Conservation (phyloP, 2,113 vertebrate genomes). For the Alouatta palliata region DNA sequence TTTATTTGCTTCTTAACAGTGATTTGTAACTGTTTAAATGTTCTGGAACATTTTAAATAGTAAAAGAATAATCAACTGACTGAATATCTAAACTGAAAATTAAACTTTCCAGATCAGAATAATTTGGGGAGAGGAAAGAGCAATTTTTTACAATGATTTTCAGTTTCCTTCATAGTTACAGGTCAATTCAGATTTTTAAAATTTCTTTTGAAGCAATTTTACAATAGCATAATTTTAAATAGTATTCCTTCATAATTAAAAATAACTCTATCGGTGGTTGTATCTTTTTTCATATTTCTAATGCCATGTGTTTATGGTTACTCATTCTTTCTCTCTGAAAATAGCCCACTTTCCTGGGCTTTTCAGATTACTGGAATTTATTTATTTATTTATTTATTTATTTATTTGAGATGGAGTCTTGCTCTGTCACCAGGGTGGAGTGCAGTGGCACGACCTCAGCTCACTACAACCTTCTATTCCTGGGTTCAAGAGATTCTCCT, state of each 20-base stretch:
- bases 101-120: not conserved
- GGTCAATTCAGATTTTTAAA: not conserved
- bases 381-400: not conserved
- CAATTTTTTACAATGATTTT: not conserved
- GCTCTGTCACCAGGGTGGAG: no score
- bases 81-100: not conserved
- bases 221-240: not conserved
- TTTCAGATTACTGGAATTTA: not conserved
- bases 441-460: no score
- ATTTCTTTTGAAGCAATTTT: not conserved
- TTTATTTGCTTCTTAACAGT: not conserved
- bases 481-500: no score
- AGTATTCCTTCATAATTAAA: not conserved
- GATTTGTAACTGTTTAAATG: not conserved
- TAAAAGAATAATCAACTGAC: not conserved
- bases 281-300: not conserved
- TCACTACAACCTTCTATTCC: no score
- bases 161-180: not conserved
- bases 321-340: not conserved
- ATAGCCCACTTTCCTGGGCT: not conserved
- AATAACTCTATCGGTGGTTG: not conserved
- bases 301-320: not conserved
- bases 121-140: not conserved
- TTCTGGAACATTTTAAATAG: not conserved
- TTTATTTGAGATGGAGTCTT: no score